Base-by-base conservation (phyloP, 1,140 invertebrate species). In the Hylyphantes graminicola region DNA sequence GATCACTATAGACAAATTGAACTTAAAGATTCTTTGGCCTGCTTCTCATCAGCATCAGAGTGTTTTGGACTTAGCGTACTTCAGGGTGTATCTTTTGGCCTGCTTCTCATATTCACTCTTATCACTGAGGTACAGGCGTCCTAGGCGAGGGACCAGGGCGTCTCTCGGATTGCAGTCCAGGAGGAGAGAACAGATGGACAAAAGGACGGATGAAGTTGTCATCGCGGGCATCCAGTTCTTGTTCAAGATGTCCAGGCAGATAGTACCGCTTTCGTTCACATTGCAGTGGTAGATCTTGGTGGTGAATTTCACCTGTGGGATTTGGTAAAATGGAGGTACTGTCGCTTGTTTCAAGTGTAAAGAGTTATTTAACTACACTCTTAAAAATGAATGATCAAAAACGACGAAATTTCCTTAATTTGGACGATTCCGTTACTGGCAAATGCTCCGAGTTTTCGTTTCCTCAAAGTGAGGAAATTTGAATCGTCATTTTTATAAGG, bases 221-320 rank as follows among this genome's bases (percentile, higher is more conserved):
- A 77, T 12, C 8, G 74, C 74, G 7, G 74, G 74, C 15, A 48
- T 64, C 74, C 74, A 77, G 0, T 77, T 77, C 21, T 50, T 15
- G 4, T 77, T 50, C 61, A 77, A 17, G 3, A 77, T 77, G 48
- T 77, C 74, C 54, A 77, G 51, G 19, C 74, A 77, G 9, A 77
- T 64, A 15, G 50, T 5, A 9, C 74, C 74, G 13, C 15, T 17
- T 10, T 13, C 8, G 54, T 19, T 64, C 13, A 77, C 48, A 15
- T 77, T 77, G 74, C 74, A 77, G 17, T 77, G 74, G n/a, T 63
- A 77, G n/a, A 77, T 77, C 17, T 19, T 61, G 0, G 74, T 77
- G 15, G n/a, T 7, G 13, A 77, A 77, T 51, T 50, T 48, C 11
- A 77, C 57, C 74, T 77, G 51, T 1, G 53, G 51, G 53, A 53